Evolutionary conservation across 2,888 invertebrate species (phyloP).

Genomic region (Harpalus rufipes): DNA sequence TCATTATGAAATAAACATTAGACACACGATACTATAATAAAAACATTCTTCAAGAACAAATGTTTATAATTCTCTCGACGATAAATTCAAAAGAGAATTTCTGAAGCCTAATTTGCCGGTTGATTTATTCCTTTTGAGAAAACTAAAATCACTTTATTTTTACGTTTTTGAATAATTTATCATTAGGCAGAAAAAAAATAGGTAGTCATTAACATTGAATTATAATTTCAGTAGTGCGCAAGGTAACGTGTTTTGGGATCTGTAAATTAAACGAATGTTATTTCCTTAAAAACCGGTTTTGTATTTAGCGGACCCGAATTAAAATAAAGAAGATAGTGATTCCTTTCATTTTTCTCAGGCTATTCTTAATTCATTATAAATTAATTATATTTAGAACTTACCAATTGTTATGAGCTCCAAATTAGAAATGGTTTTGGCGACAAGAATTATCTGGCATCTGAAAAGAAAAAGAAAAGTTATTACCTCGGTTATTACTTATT

Average conservation of each 20-base stretch:
- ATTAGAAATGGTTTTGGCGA: slow-evolving; percentile 19
- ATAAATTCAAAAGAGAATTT: slow-evolving; percentile 18
- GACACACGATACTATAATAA: not conserved
- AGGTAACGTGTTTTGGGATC: slow-evolving; percentile 52
- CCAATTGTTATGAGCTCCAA: slow-evolving; percentile 33
- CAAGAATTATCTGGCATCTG: slow-evolving; percentile 31
- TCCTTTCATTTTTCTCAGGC: slow-evolving; percentile 12
- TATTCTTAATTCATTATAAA: not conserved
- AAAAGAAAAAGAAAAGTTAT: slow-evolving; percentile 5
- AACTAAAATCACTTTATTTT: slow-evolving; percentile 36
- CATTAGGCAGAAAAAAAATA: slow-evolving; percentile 17
- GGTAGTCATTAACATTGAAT: slow-evolving; percentile 49
- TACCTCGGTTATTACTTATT: not conserved
- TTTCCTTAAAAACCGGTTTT: slow-evolving; percentile 57
- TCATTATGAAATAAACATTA: not conserved
- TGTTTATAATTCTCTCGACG: slow-evolving; percentile 26
- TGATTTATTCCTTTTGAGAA: slow-evolving; percentile 38
- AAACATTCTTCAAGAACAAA: not conserved
- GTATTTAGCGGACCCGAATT: slow-evolving; percentile 13
- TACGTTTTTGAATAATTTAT: slow-evolving; percentile 42
- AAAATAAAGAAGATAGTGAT: slow-evolving; percentile 27
- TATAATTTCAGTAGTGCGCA: slow-evolving; percentile 58
- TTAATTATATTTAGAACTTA: slow-evolving; percentile 40
- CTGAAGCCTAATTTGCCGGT: slow-evolving; percentile 31
- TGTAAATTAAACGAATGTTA: slow-evolving; percentile 60